These are phyloP conservation scores for Clarias pachynema DNA, from an alignment of 2,797 vertebrate genomes.

Conservation along the genomic window DNA sequence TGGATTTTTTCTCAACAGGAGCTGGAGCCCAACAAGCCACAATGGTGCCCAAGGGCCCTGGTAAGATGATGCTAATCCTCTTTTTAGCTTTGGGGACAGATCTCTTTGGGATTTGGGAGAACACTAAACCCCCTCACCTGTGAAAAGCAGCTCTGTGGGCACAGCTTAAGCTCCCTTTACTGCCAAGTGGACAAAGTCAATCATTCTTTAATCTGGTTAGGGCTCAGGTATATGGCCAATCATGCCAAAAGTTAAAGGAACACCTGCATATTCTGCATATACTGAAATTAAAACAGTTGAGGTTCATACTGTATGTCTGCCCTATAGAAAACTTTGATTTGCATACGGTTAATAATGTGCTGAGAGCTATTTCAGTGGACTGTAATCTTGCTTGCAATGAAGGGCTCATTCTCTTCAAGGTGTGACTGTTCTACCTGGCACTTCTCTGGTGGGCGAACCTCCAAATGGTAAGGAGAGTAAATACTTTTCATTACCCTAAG, in stretches of 20 bases:
- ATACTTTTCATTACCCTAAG: slow-evolving; percentile 49
- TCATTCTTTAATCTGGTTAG: slow-evolving; percentile 54
- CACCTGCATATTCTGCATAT: slow-evolving; percentile 27
- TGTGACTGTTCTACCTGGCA: slow-evolving; percentile 54
- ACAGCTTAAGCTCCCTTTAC: slow-evolving; percentile 44
- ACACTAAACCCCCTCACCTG: slow-evolving; percentile 50
- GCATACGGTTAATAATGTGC: slow-evolving; percentile 18
- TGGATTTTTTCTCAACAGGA: slow-evolving; percentile 55
- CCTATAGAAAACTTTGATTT: slow-evolving; percentile 35
- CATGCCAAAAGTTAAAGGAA: slow-evolving; percentile 30
- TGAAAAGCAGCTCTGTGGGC: slow-evolving; percentile 53
- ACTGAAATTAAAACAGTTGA: slow-evolving; percentile 31
- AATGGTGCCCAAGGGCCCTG: slow-evolving; percentile 68
- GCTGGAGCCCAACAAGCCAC: slow-evolving; percentile 63
- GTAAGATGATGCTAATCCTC: slow-evolving; percentile 71
- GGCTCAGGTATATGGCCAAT: slow-evolving; percentile 36
- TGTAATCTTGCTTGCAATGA: slow-evolving; percentile 41
- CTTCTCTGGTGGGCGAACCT: slow-evolving; percentile 47
- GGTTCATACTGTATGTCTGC: slow-evolving; percentile 32
- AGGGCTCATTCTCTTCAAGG: slow-evolving; percentile 57
- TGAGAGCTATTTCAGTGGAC: slow-evolving; percentile 33
- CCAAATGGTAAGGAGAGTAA: slow-evolving; percentile 57
- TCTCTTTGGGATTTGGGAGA: slow-evolving; percentile 42
- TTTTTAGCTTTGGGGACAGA: slow-evolving; percentile 52
- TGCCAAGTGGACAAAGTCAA: slow-evolving; percentile 50